Evolutionary conservation across 2,113 vertebrate species (phyloP).

Genomic region (Aspidoscelis tigris): DNA sequence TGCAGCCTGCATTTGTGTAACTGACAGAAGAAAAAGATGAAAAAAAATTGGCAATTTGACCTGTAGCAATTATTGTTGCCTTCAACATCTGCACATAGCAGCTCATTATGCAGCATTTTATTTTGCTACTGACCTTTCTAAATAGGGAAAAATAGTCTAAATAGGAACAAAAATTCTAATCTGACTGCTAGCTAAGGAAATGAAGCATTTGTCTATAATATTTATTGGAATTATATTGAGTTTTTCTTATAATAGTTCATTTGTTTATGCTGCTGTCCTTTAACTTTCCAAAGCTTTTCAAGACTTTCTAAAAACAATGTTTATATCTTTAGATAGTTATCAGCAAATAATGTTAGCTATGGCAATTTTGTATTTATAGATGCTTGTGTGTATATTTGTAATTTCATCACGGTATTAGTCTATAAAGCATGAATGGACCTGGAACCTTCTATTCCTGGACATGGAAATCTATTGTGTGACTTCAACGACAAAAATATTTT

Average conservation of each 20-base stretch:
- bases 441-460: too few relatives aligned
- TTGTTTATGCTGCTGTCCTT: conserved; percentile 20
- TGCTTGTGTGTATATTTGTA: neutral
- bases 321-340: conserved; percentile 20
- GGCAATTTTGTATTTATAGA: neutral
- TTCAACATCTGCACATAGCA: conserved; percentile 32
- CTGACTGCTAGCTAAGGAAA: conserved; percentile 42
- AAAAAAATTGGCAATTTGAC: conserved; percentile 38
- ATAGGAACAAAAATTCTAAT: conserved; percentile 13
- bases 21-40: conserved; percentile 27
- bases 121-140: conserved; percentile 39
- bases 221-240: conserved; percentile 26
- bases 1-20: conserved; percentile 15
- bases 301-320: neutral
- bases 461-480: too few relatives aligned
- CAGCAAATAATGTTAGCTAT: neutral
- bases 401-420: neutral
- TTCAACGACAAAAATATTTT: too few relatives aligned
- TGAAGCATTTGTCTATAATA: conserved; percentile 37
- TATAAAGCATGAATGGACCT: neutral
- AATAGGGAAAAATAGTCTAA: conserved; percentile 47
- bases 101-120: conserved; percentile 38
- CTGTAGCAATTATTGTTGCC: conserved; percentile 35
- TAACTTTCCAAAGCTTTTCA: too few relatives aligned
- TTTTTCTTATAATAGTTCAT: conserved; percentile 14